phyloP scores from a whole-genome alignment of 1,140 invertebrate genomes.

The Propsilocerus akamusi region DNA sequence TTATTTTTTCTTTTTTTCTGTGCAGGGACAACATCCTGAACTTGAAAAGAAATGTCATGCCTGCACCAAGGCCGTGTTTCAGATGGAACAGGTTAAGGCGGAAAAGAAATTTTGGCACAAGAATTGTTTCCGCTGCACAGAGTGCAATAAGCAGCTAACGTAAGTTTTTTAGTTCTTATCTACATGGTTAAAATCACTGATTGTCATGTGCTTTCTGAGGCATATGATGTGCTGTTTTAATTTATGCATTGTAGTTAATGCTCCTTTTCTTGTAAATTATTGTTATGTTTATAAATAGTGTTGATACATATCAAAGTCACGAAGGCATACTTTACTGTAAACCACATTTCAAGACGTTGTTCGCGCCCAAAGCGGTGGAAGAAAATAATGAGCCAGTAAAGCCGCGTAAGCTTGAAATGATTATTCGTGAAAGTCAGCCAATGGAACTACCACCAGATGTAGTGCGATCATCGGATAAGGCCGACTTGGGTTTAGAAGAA shows the following conservation, averaged over 20 bases:
- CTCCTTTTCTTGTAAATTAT: constrained; percentile 4
- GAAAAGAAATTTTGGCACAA: constrained; percentile 77
- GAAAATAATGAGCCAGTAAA: constrained; percentile 46
- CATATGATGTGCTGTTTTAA: not conserved
- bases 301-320: constrained; percentile 79
- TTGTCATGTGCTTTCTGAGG: not conserved
- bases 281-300: constrained; percentile 31
- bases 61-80: constrained; percentile 77
- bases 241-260: not conserved
- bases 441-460: constrained; percentile 76
- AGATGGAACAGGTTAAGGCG: constrained; percentile 84
- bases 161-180: constrained; percentile 25
- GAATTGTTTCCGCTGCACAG: constrained; percentile 74
- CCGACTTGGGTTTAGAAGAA: constrained; percentile 73
- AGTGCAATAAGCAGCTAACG: constrained; percentile 78
- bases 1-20: not conserved
- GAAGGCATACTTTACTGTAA: constrained; percentile 78
- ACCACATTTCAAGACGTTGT: constrained; percentile 81
- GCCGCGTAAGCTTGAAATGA: constrained; percentile 66
- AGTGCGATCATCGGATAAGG: constrained; percentile 75
- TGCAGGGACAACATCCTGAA: constrained; percentile 14
- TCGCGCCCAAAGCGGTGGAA: constrained; percentile 77
- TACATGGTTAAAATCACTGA: not conserved
- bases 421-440: constrained; percentile 81
- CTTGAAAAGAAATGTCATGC: constrained; percentile 44